phyloP scores from a whole-genome alignment of 1,140 invertebrate genomes.

The Manduca sexta region DNA sequence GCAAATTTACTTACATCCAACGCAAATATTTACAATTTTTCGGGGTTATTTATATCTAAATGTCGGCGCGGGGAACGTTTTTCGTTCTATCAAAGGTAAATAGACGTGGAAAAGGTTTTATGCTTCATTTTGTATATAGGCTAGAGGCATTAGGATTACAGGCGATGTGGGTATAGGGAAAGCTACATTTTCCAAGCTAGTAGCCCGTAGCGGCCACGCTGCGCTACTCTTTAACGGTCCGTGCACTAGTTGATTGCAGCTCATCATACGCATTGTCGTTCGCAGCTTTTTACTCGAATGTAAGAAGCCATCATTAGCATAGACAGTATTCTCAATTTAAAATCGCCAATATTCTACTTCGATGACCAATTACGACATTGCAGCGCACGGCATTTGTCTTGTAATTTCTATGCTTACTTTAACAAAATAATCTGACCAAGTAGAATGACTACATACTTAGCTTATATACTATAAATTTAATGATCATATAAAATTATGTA shows the following conservation, averaged over 20 bases:
- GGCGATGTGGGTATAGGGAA: slow-evolving; percentile 34
- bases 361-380: too few relatives aligned
- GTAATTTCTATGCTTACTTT: too few relatives aligned
- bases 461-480: too few relatives aligned
- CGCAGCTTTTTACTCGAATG: not conserved
- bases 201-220: slow-evolving; percentile 45
- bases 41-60: not conserved
- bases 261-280: slow-evolving; percentile 18
- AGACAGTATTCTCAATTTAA: too few relatives aligned
- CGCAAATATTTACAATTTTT: not conserved
- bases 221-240: slow-evolving; percentile 44
- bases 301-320: not conserved
- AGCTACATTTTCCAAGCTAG: slow-evolving; percentile 52
- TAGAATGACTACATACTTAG: too few relatives aligned
- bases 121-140: not conserved
- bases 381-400: too few relatives aligned
- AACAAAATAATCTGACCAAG: too few relatives aligned
- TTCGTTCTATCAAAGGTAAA: too few relatives aligned
- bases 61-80: slow-evolving; percentile 2
- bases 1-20: not conserved
- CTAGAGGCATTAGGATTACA: too few relatives aligned
- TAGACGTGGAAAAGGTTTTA: too few relatives aligned
- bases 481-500: too few relatives aligned
- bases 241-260: slow-evolving; percentile 43
- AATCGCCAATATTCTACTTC: not conserved